Evolutionary conservation across 2,797 vertebrate species (phyloP).

Genomic region (Pagetopsis macropterus): DNA sequence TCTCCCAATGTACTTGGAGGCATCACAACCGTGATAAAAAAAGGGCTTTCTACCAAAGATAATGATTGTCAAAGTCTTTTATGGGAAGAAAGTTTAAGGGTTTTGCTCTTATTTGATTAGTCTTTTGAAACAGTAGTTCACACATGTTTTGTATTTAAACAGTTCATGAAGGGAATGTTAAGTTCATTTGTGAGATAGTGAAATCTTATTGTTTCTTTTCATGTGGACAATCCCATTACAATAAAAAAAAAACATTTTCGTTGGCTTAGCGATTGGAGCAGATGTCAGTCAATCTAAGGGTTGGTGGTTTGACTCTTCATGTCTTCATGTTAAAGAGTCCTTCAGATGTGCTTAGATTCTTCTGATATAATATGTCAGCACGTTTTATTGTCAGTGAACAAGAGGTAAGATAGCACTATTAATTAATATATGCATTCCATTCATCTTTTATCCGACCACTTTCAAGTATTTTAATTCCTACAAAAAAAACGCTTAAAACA

Average conservation of each 20-base stretch:
- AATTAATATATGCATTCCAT: background rate
- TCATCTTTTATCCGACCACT: background rate
- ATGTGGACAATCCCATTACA: background rate
- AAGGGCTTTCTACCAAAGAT: slow-evolving; percentile 10
- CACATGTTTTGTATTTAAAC: background rate
- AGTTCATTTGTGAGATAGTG: background rate
- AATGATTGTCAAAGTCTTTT: background rate
- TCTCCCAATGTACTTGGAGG: slow-evolving; percentile 15
- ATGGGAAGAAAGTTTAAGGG: background rate
- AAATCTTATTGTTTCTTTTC: background rate
- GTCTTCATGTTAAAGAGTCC: background rate
- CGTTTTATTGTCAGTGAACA: background rate
- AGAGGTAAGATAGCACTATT: background rate
- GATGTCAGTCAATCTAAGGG: background rate
- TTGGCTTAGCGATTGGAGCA: background rate
- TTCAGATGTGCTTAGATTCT: background rate
- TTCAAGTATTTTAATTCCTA: background rate
- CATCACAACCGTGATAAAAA: slow-evolving; percentile 14
- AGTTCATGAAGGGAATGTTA: background rate
- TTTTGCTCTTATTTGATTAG: background rate
- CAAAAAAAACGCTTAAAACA: background rate
- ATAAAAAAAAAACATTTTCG: background rate
- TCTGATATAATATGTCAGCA: background rate
- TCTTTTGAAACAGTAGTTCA: background rate
- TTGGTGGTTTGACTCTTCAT: background rate